phyloP scores from a whole-genome alignment of 2,797 vertebrate genomes.

The Anguilla obscura region DNA sequence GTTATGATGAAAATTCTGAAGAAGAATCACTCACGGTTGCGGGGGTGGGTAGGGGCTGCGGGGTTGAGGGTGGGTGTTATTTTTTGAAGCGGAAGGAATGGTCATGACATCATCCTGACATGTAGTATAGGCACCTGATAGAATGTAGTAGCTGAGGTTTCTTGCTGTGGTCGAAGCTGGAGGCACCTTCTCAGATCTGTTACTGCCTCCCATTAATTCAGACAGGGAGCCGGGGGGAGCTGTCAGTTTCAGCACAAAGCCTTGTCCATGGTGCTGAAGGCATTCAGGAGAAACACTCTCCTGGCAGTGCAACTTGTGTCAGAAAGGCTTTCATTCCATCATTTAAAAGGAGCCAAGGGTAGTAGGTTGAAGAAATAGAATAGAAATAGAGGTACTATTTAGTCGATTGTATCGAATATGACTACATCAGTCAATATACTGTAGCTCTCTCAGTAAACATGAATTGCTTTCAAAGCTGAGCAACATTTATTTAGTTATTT shows the following conservation, averaged over 20 bases:
- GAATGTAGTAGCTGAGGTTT: background rate
- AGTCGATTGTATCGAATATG: background rate
- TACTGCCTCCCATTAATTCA: background rate
- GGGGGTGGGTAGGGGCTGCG: background rate
- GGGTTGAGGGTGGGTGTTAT: background rate
- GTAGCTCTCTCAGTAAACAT: background rate
- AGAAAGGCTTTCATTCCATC: conserved; percentile 12
- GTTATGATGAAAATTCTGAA: conserved; percentile 20
- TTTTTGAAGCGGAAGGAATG: background rate
- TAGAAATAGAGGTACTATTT: background rate
- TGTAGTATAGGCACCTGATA: background rate
- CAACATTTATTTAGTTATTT: background rate
- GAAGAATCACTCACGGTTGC: background rate
- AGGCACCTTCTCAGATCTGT: background rate
- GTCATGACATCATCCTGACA: background rate
- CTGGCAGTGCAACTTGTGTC: background rate
- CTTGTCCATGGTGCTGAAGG: background rate
- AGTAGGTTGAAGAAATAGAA: background rate
- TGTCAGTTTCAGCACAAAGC: background rate
- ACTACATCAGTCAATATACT: background rate
- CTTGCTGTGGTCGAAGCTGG: background rate
- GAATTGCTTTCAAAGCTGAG: background rate
- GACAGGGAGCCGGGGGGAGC: background rate
- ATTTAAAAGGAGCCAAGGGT: background rate
- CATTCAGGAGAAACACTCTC: background rate